Base-by-base conservation (phyloP, 2,797 vertebrate species). In the Uromys caudimaculatus region DNA sequence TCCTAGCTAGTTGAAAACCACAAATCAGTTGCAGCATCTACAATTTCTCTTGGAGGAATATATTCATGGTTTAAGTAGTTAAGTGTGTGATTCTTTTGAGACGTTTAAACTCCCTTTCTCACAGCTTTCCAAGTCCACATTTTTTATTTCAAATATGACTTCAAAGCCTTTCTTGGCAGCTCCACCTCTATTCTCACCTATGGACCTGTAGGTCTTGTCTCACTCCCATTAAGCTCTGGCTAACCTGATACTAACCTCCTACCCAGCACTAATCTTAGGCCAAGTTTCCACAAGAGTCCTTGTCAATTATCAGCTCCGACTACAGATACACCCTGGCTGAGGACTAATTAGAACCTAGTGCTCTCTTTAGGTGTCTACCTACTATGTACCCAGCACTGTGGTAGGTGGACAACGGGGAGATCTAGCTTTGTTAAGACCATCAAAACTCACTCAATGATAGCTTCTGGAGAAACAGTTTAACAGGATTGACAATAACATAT, bases 271-370 rank as follows among this genome's bases (percentile, higher is more conserved):
- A 58, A 2, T 21, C 75, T 13, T 32, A 32, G 11, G 96, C 93
- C 91, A 93, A 94, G 76, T 95, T 92, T 91, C 77, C 88, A 93
- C 38, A 1, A 21, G 16, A 52, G 27, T 29, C 52, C 50, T 52
- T 41, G 73, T 35, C 89, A 81, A 16, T 38, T 41, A 44, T 58
- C 21, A 87, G 35, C 85, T 84, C 50, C 56, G n/a, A 62, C 79
- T 56, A 71, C 67, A 86, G 50, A 41, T 38, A 69, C 12, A n/a
- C 41, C 32, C 1, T 54, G 23, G 19, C 52, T 35, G 7, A 23
- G 60, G 24, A 24, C 1, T 7, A 50, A 77, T 35, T 10, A 67
- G 23, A 32, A 58, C 32, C 41, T 54, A 50, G 10, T 7, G 35
- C 58, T 71, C n/a, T 56, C 4, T 64, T 6, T 12, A 14, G 44